Conservation (phyloP, 2,888 invertebrate genomes). For the Drosophila paracracens region DNA sequence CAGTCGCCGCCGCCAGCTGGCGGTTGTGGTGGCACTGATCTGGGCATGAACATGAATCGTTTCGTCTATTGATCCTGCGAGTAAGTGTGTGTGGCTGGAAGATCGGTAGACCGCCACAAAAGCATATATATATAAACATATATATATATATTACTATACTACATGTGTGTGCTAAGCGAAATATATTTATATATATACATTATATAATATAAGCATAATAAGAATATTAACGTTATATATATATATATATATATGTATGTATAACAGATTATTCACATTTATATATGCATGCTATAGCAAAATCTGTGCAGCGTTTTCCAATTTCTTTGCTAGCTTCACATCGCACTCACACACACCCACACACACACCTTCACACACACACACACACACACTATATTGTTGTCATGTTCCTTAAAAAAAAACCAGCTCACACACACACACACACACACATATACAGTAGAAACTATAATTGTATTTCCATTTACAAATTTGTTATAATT, state of each 20-base stretch:
- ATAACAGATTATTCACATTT: conserved; percentile 15
- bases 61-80: conserved; percentile 80
- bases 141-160: conserved; percentile 12
- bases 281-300: conserved; percentile 10
- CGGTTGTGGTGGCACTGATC: conserved; percentile 83
- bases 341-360: conserved; percentile 9
- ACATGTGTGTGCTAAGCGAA: conserved; percentile 13
- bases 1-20: conserved; percentile 83
- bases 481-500: conserved; percentile 73
- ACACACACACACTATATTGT: conserved; percentile 42
- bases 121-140: conserved; percentile 14
- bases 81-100: conserved; percentile 25
- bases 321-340: conserved; percentile 23
- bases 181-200: conserved; percentile 31
- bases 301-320: conserved; percentile 12
- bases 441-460: conserved; percentile 27
- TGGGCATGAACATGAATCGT: conserved; percentile 83
- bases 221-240: conserved; percentile 29
- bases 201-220: conserved; percentile 5
- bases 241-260: conserved; percentile 10
- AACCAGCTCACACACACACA: conserved; percentile 31
- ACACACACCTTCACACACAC: conserved; percentile 13
- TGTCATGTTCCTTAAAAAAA: conserved; percentile 58
- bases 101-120: conserved; percentile 11
- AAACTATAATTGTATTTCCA: conserved; percentile 64